Evolutionary conservation across 2,113 vertebrate genomes (phyloP).

Genomic region (Silurus glanis): DNA sequence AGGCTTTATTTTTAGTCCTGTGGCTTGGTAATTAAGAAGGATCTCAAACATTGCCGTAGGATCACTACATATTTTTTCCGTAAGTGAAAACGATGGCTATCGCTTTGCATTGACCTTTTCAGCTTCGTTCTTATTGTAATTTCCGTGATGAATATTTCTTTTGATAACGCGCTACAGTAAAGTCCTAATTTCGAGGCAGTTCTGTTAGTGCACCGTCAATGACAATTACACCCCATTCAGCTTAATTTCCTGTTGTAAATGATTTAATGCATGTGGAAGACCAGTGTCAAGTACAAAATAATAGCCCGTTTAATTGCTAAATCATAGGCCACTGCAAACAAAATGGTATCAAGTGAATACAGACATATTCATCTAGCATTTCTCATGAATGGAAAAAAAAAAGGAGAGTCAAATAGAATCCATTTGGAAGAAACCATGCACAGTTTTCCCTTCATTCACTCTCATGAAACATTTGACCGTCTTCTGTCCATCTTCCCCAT

Average conservation of each 20-base stretch:
- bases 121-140: neutral
- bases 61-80: neutral
- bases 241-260: conserved; percentile 14
- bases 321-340: neutral
- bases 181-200: neutral
- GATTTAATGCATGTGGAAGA: conserved; percentile 7
- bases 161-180: neutral
- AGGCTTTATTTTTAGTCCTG: neutral
- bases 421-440: neutral
- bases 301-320: conserved; percentile 16
- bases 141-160: neutral
- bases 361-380: neutral
- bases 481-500: neutral
- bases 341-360: neutral
- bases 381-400: neutral
- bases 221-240: neutral
- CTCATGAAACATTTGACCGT: neutral
- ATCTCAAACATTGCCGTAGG: neutral
- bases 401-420: neutral
- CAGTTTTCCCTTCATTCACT: neutral
- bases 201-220: neutral
- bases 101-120: neutral
- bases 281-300: conserved; percentile 10
- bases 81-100: too few species aligned
- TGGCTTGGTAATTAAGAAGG: neutral